A percentile compares a stretch with the other conserved stretches of the same genome.
These are phyloP conservation scores for Oscheius sp. DNA, from an alignment of 1,140 invertebrate genomes.

Conservation along the genomic window DNA sequence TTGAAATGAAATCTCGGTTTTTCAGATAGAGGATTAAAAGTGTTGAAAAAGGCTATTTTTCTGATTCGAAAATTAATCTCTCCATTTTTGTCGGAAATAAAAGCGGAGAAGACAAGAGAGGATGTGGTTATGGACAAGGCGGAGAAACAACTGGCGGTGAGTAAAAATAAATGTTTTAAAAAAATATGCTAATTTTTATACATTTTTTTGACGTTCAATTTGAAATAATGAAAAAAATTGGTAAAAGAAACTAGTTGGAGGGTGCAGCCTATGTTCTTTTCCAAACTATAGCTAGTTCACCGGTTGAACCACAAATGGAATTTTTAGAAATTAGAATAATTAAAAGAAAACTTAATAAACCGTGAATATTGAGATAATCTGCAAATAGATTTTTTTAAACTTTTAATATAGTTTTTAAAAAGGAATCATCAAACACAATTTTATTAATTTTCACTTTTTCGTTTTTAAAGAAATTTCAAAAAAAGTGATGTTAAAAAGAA, in stretches of 20 bases:
- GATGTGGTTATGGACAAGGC: constrained; percentile 14
- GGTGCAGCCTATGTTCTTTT: too few species aligned
- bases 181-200: too few species aligned
- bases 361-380: too few species aligned
- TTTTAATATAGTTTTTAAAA: too few species aligned
- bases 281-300: not conserved
- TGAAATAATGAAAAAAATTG: too few species aligned
- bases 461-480: too few species aligned
- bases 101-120: constrained; percentile 7
- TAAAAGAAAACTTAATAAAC: constrained; percentile 6
- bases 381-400: too few species aligned
- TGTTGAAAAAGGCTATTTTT: not conserved
- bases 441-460: too few species aligned
- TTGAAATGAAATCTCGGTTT: not conserved
- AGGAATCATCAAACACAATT: too few species aligned
- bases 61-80: constrained; percentile 8
- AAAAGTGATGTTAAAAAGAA: too few species aligned
- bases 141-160: constrained; percentile 4
- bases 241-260: constrained; percentile 2
- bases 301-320: not conserved
- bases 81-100: constrained; percentile 13
- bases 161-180: not conserved
- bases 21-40: constrained; percentile 17
- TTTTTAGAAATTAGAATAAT: constrained; percentile 8
- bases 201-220: too few species aligned